Evolutionary conservation across 2,113 vertebrate species (phyloP), one percentile per base, ranked within the genome.

Genomic region (Strix uralensis): DNA sequence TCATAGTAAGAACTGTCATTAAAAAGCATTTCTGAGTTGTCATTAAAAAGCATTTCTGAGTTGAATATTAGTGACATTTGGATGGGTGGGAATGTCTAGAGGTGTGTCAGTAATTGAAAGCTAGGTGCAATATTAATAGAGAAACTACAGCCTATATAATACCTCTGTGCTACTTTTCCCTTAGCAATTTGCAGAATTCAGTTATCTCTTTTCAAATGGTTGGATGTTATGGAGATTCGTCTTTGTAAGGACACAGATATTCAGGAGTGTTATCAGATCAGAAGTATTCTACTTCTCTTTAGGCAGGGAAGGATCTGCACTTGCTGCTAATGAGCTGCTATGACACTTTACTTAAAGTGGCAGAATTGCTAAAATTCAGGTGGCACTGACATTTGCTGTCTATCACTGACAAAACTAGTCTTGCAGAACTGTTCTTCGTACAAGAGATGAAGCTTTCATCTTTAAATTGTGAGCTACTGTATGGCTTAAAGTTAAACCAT

Each of bases 391-490:
- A 70, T 63, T 90, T 94, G 46, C 82, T 84, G 59, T 82, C 61
- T 77, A 55, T 87, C 73, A 81, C 58, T 81, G 88, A 55, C 71
- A 89, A 96, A 96, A 78, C 36, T 29, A 29, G 70, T 49, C 70
- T 82, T 51, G 34, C 49, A 54, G 75, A 90, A 77, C 69, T 23
- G 2, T 78, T 87, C 44, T 58, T 70, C 5, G 8, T 69, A 73
- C 73, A 97, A 91, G 92, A 97, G 96, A 97, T 92, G 96, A 98
- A 98, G 97, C 97, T 97, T 98, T 98, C 97, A 97, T 96, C 96
- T 97, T 98, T 95, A 85, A 91, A 78, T 77, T 75, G 87, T 15
- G 71, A 87, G 70, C 69, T 75, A 79, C 34, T 75, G 36, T 38
- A 88, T 72, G 49, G 86, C 67, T 58, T 92, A 67, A 92, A 92